A percentile compares a stretch with the other conserved stretches of the same genome.
These are phyloP conservation scores for Alfaro cultratus DNA, from an alignment of 2,797 vertebrate species.

Conservation along the genomic window DNA sequence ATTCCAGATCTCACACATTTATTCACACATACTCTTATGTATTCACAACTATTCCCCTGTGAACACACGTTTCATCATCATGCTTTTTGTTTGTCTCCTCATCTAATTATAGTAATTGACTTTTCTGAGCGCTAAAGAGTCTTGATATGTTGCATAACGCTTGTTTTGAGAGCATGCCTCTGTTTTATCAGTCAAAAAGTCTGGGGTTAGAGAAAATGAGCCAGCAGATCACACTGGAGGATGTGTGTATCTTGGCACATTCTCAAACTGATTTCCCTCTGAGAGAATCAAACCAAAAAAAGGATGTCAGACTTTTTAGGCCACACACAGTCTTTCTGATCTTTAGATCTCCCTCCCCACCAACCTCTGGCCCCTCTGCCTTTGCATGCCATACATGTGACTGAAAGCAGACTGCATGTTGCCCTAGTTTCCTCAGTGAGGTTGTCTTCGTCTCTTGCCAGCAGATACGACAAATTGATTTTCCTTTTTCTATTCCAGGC, in stretches of 20 bases:
- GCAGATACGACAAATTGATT: constrained; percentile 2
- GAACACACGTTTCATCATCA: constrained; percentile 15
- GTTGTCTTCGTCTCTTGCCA: constrained; percentile 15
- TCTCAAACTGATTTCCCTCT: constrained; percentile 29
- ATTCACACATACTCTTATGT: neutral
- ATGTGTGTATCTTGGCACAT: constrained; percentile 28
- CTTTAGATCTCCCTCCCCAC: constrained; percentile 8
- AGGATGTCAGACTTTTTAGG: constrained; percentile 46
- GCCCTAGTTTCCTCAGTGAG: constrained; percentile 26
- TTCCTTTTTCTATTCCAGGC: neutral
- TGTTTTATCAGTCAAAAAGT: constrained; percentile 48
- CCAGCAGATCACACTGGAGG: constrained; percentile 30
- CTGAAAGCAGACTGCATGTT: constrained; percentile 28
- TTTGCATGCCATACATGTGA: constrained; percentile 36
- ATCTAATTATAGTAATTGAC: constrained; percentile 66
- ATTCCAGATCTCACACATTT: constrained; percentile 4
- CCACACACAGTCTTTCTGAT: constrained; percentile 50
- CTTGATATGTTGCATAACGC: constrained; percentile 7
- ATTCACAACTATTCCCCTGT: constrained; percentile 25
- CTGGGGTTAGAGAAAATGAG: constrained; percentile 8
- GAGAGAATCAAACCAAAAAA: constrained; percentile 25
- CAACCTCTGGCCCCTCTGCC: constrained; percentile 24
- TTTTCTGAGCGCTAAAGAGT: constrained; percentile 52
- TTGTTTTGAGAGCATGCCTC: constrained; percentile 31
- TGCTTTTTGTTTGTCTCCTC: constrained; percentile 39